Base-by-base conservation (phyloP, 2,888 invertebrate species). In the Spisula solida region DNA sequence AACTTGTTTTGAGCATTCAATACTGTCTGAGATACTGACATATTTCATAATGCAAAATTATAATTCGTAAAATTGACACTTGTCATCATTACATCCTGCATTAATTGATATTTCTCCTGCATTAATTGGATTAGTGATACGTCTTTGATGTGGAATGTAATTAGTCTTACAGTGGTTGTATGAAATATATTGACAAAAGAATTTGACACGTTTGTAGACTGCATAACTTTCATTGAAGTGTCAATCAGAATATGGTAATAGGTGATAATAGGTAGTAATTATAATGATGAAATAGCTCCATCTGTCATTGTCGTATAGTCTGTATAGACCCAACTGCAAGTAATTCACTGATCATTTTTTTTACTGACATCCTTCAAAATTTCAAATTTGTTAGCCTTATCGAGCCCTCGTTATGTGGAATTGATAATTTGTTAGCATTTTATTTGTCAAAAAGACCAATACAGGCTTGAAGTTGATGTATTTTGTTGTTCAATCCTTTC, bases 201-300 rank as follows among this genome's bases (percentile, higher is more conserved):
- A 66, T 66, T 66, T 66, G 60, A 66, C 60, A 66, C 60, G n/a
- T 66, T 66, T 66, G n/a, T 25, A 66, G 60, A 25, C 60, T 5
- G 25, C 60, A 25, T n/a, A 25, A 25, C 25, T 51, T 66, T 66
- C 1, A 66, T 66, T 66, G 10, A 25, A 25, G 20, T 66, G 60
- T 66, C 60, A 66, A 66, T 66, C 25, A 66, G 10, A 10, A 6
- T 25, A 66, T 66, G 60, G 60, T 66, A 66, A 66, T 66, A 25
- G 10, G 60, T 66, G 60, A n/a, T 66, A 66, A 66, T 66, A 25
- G n/a, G 20, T n/a, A 25, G 60, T 25, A 66, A 66, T 66, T 66
- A 25, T 25, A 66, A 66, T n/a, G 60, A 66, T n/a, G 20, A 66
- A 66, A 1, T 2, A n/a, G 25, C n/a, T 25, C 60, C 60, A 66